These are phyloP conservation scores for Apodemus speciosus DNA, from an alignment of 2,113 vertebrate genomes.

Conservation along the genomic window DNA sequence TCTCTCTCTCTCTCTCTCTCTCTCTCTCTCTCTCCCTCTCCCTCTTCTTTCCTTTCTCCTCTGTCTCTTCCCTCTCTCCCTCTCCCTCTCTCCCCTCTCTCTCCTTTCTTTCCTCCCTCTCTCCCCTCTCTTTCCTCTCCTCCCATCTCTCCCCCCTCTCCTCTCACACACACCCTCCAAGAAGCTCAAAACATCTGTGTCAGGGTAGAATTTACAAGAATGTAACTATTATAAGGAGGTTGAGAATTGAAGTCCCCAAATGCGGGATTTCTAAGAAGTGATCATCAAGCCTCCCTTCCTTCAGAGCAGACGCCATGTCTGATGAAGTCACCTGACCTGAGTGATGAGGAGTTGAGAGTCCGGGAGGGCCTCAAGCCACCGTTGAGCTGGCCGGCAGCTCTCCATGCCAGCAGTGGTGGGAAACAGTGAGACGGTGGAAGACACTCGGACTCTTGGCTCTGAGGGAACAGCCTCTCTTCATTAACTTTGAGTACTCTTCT, in stretches of 20 bases:
- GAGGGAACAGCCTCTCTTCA: background rate
- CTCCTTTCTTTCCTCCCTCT: background rate
- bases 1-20: background rate
- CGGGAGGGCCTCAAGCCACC: background rate
- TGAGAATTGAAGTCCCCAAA: background rate
- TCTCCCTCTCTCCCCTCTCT: background rate
- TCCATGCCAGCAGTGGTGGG: background rate
- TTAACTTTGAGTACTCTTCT: background rate
- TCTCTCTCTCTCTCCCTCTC: background rate
- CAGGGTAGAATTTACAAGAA: background rate
- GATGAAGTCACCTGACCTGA: rapidly evolving
- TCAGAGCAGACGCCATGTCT: background rate
- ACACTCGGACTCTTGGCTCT: background rate
- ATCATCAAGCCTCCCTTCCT: background rate
- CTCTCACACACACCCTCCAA: background rate
- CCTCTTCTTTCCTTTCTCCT: background rate
- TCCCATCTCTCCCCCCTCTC: too few species aligned
- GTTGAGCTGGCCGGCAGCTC: too few species aligned
- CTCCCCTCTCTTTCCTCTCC: too few species aligned
- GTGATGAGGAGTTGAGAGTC: too few species aligned
- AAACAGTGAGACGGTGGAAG: background rate
- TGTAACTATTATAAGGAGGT: background rate
- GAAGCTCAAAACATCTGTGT: background rate
- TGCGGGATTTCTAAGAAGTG: background rate
- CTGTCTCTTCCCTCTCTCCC: background rate